Conservation (phyloP, 2,113 vertebrate species). For the Tretioscincus oriximinensis region DNA sequence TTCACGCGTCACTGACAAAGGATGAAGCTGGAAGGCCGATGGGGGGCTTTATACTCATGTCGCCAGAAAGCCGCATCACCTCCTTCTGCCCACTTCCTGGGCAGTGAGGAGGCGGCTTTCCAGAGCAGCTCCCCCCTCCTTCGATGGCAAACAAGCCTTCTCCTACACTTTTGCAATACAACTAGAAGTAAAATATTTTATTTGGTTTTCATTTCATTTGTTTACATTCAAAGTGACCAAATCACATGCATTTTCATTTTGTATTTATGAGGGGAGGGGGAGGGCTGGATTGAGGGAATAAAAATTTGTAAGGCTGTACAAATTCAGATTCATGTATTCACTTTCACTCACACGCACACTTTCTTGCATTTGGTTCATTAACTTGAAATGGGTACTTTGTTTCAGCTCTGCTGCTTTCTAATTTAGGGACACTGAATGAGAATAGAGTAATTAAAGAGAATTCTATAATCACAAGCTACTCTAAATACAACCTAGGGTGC, state of each 20-base stretch:
- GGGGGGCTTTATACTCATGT: no score
- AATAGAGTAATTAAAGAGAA: slow-evolving; percentile 37
- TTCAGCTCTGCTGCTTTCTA: slow-evolving; percentile 40
- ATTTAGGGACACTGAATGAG: slow-evolving; percentile 38
- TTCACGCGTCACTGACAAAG: no score
- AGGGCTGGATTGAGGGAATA: slow-evolving; percentile 11
- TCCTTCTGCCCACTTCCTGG: no score
- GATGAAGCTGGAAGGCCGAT: no score
- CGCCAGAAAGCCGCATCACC: no score
- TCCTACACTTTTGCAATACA: background rate
- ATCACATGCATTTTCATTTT: slow-evolving; percentile 1
- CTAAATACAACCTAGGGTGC: slow-evolving; percentile 24
- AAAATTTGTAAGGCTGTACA: slow-evolving; percentile 18
- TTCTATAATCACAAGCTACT: slow-evolving; percentile 25
- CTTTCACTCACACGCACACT: slow-evolving; percentile 23
- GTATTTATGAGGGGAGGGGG: slow-evolving; percentile 2
- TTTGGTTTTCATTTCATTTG: background rate
- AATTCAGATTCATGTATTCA: slow-evolving; percentile 34
- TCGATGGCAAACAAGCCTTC: no score
- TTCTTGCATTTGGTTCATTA: slow-evolving; percentile 30
- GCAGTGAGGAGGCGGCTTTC: no score
- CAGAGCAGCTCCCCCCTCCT: no score
- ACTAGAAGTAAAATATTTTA: background rate
- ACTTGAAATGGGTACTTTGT: slow-evolving; percentile 33
- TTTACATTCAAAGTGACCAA: background rate